Evolutionary conservation across 2,113 vertebrate species (phyloP).

Genomic region (Gila orcuttii): DNA sequence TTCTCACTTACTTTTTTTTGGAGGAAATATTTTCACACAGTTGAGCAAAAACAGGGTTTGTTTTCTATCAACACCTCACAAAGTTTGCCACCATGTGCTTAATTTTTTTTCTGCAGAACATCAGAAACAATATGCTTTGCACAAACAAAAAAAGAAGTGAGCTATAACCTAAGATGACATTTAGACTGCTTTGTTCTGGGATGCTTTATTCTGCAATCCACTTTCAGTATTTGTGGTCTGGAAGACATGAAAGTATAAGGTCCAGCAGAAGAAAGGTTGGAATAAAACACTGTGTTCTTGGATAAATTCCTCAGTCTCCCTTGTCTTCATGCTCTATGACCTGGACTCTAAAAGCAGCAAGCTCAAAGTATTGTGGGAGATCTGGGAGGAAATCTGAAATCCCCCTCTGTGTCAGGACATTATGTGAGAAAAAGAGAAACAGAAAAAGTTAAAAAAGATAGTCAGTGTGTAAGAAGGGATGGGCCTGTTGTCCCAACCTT

Average conservation of each 20-base stretch:
- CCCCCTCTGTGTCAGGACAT: constrained; percentile 3
- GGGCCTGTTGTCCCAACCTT: constrained; percentile 31
- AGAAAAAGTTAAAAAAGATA: neutral
- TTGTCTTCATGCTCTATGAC: constrained; percentile 18
- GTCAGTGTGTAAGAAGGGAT: constrained; percentile 27
- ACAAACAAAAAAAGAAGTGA: neutral
- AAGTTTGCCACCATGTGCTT: neutral
- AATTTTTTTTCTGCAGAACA: neutral
- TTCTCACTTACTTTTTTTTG: neutral
- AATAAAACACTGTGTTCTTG: neutral
- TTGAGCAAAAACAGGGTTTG: neutral
- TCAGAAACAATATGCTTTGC: neutral
- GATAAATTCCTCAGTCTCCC: neutral
- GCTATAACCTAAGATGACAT: neutral
- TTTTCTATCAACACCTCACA: constrained; percentile 20
- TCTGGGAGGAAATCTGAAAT: constrained; percentile 31
- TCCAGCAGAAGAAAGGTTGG: neutral
- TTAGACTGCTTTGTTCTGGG: neutral
- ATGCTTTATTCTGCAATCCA: neutral
- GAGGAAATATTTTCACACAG: neutral
- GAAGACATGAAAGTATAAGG: neutral
- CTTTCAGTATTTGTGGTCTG: constrained; percentile 31
- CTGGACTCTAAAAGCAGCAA: neutral
- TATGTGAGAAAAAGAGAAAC: constrained; percentile 2
- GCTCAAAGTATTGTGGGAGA: neutral